phyloP scores from a whole-genome alignment of 92 coral and sea anemone genomes.

The Palythoa heliodiscus region DNA sequence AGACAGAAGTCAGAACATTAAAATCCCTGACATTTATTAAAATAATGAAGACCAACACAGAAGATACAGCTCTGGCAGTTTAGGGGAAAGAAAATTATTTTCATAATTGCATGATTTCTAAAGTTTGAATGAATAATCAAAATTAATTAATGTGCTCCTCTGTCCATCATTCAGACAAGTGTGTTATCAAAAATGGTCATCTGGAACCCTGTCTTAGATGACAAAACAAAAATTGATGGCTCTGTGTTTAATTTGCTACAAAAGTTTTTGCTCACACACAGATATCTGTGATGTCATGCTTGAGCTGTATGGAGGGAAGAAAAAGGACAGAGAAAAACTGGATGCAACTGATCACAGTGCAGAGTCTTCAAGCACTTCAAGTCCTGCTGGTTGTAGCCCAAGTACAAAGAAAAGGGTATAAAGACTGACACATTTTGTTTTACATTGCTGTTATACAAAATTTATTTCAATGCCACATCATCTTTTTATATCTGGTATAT shows the following conservation, averaged over 20 bases:
- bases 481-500: not conserved
- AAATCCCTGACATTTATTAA: too few species aligned
- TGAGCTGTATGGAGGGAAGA: constrained; percentile 91
- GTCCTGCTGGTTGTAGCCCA: constrained; percentile 93
- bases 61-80: not conserved
- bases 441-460: too few species aligned
- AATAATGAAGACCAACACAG: too few species aligned
- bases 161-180: not conserved
- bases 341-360: constrained; percentile 66
- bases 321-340: constrained; percentile 80
- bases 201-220: too few species aligned
- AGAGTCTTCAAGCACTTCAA: constrained; percentile 84
- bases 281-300: constrained; percentile 94
- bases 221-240: not conserved
- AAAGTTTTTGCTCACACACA: constrained; percentile 12
- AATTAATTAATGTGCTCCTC: not conserved
- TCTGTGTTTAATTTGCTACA: not conserved
- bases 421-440: not conserved
- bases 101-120: not conserved
- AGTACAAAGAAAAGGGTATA: constrained; percentile 87
- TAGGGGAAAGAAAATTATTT: not conserved
- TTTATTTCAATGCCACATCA: too few species aligned
- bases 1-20: not conserved
- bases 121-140: not conserved
- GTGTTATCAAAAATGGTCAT: too few species aligned